Percentiles rank a stretch among this genome's conserved stretches.
phyloP scores from a whole-genome alignment of 2,888 invertebrate species.

The Temnothorax rugatulus region DNA sequence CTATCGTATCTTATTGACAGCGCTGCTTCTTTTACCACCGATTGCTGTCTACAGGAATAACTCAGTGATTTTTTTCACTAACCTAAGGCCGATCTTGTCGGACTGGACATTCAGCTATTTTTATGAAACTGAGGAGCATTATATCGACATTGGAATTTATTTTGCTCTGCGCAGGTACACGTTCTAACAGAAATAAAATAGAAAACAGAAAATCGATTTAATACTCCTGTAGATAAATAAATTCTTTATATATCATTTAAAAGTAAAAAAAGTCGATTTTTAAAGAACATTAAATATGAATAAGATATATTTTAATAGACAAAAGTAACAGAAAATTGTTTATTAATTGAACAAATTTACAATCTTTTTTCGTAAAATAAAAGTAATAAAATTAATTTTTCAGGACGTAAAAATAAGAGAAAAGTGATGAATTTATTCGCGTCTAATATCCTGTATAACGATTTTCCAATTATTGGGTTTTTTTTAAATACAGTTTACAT shows the following conservation, averaged over 20 bases:
- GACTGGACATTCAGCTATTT: slow-evolving; percentile 11
- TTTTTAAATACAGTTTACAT: not conserved
- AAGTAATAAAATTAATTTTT: not conserved
- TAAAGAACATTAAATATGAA: not conserved
- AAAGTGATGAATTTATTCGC: not conserved
- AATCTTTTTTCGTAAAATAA: not conserved
- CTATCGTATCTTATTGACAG: slow-evolving; percentile 65
- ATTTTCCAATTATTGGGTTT: not conserved
- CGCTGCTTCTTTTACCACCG: slow-evolving; percentile 29
- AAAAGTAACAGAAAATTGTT: not conserved
- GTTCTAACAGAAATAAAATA: not conserved
- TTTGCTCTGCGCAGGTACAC: slow-evolving; percentile 11
- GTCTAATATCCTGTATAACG: not conserved
- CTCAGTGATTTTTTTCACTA: slow-evolving; percentile 1
- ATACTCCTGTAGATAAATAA: not conserved
- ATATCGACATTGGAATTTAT: slow-evolving; percentile 43
- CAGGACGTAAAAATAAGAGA: not conserved
- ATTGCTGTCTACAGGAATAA: slow-evolving; percentile 34
- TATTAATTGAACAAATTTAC: not conserved
- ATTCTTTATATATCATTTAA: not conserved
- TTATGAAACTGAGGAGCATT: slow-evolving; percentile 13
- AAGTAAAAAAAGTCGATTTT: not conserved
- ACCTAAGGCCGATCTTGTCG: not conserved
- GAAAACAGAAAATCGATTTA: not conserved
- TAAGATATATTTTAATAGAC: not conserved